These are phyloP conservation scores for Hippoglossus hippoglossus DNA, from an alignment of 2,797 vertebrate species.

Conservation along the genomic window DNA sequence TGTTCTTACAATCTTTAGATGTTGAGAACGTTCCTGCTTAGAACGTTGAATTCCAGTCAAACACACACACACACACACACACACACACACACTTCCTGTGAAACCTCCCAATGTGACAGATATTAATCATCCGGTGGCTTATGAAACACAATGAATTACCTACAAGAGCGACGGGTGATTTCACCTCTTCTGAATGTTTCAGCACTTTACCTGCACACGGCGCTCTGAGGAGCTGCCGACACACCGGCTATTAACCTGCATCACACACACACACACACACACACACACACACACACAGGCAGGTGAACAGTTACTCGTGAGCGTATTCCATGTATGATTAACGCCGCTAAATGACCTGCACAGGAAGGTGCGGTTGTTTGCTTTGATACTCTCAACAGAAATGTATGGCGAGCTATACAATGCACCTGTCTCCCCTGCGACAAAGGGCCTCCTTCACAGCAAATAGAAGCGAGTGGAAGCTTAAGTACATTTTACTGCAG, in stretches of 20 bases:
- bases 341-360: constrained; percentile 61
- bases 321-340: constrained; percentile 70
- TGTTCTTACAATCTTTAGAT: too few species aligned
- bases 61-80: constrained; percentile 1
- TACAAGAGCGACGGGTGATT: constrained; percentile 58
- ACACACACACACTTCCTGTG: constrained; percentile 56
- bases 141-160: constrained; percentile 65
- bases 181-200: constrained; percentile 69
- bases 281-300: constrained; percentile 9
- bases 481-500: background rate
- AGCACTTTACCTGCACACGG: constrained; percentile 44
- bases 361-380: constrained; percentile 71
- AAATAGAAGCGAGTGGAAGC: constrained; percentile 13
- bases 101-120: constrained; percentile 73
- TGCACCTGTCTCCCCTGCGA: constrained; percentile 13
- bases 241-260: constrained; percentile 31
- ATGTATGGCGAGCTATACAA: constrained; percentile 30
- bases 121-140: constrained; percentile 77
- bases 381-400: constrained; percentile 61
- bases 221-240: constrained; percentile 34
- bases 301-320: constrained; percentile 57
- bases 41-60: too few species aligned
- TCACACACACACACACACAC: constrained; percentile 20
- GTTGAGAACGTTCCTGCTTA: too few species aligned
- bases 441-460: constrained; percentile 33